Conservation (phyloP, 2,888 invertebrate species). For the Paralinhomoeus sp. region DNA sequence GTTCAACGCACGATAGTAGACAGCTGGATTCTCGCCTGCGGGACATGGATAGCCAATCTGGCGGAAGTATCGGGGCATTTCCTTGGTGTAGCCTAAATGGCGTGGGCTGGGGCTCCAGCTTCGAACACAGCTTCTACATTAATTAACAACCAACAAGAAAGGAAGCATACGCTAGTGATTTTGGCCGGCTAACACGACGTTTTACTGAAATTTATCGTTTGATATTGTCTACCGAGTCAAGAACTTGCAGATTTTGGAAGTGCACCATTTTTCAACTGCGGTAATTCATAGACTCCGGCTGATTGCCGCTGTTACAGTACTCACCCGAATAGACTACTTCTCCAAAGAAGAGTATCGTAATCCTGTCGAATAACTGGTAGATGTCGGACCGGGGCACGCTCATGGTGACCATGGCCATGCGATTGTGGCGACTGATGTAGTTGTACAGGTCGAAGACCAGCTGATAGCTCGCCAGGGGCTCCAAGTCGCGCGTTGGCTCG, state of each 20-base stretch:
- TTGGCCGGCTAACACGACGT: too few species aligned
- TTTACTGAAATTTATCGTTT: too few species aligned
- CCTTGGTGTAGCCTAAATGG: slow-evolving; percentile 59
- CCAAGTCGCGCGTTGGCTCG: slow-evolving; percentile 78
- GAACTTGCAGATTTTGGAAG: too few species aligned
- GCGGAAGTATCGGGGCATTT: slow-evolving; percentile 79
- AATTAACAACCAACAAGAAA: too few species aligned
- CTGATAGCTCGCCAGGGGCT: slow-evolving; percentile 78
- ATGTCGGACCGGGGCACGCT: slow-evolving; percentile 82
- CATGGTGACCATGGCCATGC: slow-evolving; percentile 69
- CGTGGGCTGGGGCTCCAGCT: too few species aligned
- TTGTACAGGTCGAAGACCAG: slow-evolving; percentile 78
- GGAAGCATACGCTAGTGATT: too few species aligned
- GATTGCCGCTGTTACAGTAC: too few species aligned
- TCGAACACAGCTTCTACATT: too few species aligned
- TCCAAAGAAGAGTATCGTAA: slow-evolving; percentile 57
- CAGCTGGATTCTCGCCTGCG: slow-evolving; percentile 82
- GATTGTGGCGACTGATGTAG: slow-evolving; percentile 58
- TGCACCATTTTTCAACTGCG: too few species aligned
- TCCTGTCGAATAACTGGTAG: slow-evolving; percentile 74
- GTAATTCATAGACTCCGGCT: too few species aligned
- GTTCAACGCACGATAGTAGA: slow-evolving; percentile 75
- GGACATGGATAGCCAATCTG: slow-evolving; percentile 89
- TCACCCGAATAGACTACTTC: slow-evolving; percentile 44
- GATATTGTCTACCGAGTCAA: too few species aligned